Evolutionary conservation across 2,113 vertebrate species (phyloP).

Genomic region (Ptilonorhynchus violaceus): DNA sequence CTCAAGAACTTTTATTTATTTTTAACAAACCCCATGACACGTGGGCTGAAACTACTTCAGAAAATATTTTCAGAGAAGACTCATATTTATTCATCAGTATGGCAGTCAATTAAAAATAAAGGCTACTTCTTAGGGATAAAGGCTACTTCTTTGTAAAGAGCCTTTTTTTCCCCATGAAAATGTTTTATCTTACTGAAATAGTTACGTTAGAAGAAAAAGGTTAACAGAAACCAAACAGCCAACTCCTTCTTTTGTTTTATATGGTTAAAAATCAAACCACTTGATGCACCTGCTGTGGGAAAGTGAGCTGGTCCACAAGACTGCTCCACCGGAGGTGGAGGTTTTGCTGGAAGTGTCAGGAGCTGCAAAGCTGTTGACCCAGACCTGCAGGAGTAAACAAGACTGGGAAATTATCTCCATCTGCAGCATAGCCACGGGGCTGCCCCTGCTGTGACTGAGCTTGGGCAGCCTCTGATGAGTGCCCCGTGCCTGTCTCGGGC

Average conservation of each 20-base stretch:
- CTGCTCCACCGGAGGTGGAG: neutral
- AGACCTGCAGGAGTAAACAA: neutral
- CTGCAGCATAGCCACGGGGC: accelerated
- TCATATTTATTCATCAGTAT: neutral
- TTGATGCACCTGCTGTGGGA: neutral
- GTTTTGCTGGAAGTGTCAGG: neutral
- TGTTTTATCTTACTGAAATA: neutral
- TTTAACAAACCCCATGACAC: slow-evolving; percentile 16
- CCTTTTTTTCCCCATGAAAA: neutral
- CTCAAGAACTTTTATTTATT: slow-evolving; percentile 37
- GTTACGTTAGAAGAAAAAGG: neutral
- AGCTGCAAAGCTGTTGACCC: neutral
- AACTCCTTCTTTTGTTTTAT: slow-evolving; percentile 15
- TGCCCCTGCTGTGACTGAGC: neutral
- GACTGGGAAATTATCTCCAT: neutral
- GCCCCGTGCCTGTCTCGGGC: accelerated
- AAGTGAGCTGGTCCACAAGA: neutral
- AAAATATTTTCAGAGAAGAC: neutral
- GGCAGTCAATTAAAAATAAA: neutral
- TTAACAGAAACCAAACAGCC: neutral
- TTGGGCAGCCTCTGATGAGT: neutral
- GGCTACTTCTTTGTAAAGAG: neutral
- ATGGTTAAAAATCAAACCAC: slow-evolving; percentile 46
- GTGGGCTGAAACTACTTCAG: slow-evolving; percentile 31
- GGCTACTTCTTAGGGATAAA: neutral